phyloP scores from a whole-genome alignment of 1,140 invertebrate species.

The Bombus breviceps region DNA sequence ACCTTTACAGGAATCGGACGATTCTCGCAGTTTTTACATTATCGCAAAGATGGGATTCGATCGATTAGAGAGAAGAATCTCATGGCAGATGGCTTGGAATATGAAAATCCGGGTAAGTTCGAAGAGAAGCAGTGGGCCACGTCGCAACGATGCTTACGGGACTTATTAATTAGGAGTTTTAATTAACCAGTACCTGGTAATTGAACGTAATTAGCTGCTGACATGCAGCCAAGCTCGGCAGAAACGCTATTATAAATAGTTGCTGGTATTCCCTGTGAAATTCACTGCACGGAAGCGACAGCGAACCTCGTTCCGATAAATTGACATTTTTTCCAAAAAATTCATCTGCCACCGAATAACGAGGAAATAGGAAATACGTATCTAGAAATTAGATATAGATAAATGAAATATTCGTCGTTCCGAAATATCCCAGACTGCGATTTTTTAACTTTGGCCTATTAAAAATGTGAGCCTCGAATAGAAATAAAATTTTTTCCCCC shows the following conservation, averaged over 20 bases:
- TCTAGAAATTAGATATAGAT: too few relatives aligned
- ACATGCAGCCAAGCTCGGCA: neutral
- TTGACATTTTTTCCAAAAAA: neutral
- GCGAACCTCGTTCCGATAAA: neutral
- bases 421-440: too few relatives aligned
- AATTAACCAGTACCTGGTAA: constrained; percentile 44
- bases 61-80: constrained; percentile 6
- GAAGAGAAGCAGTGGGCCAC: neutral
- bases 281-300: neutral
- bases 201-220: constrained; percentile 44
- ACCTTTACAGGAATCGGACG: too few relatives aligned
- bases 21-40: too few relatives aligned
- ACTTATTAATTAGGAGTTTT: constrained; percentile 52
- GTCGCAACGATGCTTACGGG: constrained; percentile 9
- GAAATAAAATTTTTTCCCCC: too few relatives aligned
- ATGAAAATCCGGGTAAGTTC: constrained; percentile 22
- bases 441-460: too few relatives aligned
- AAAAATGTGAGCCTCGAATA: too few relatives aligned
- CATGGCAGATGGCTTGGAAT: neutral
- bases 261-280: neutral
- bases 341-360: too few relatives aligned
- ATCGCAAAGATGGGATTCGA: neutral
- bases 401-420: too few relatives aligned
- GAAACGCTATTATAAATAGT: constrained; percentile 41
- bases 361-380: too few relatives aligned